These are phyloP conservation scores for Chrysocyon brachyurus DNA, from an alignment of 2,797 vertebrate species.

Conservation along the genomic window DNA sequence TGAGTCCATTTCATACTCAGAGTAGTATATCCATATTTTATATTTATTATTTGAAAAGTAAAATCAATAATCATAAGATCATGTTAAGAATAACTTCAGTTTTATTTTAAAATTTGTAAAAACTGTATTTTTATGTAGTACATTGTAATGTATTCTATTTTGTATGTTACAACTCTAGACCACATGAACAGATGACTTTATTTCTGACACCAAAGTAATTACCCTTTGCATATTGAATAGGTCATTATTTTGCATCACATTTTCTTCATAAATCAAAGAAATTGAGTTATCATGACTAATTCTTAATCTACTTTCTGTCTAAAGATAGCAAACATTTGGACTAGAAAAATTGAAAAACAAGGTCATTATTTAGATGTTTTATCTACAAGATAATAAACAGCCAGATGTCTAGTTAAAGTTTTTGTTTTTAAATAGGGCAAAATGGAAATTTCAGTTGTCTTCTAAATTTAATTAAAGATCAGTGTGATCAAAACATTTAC, in stretches of 20 bases:
- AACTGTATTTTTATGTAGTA: not conserved
- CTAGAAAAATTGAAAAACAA: constrained; percentile 68
- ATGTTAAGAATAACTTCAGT: not conserved
- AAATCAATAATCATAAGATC: not conserved
- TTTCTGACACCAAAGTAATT: constrained; percentile 61
- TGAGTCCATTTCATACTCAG: not conserved
- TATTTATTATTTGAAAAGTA: constrained; percentile 23
- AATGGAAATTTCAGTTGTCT: constrained; percentile 58
- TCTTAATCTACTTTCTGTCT: constrained; percentile 60
- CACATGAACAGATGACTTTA: constrained; percentile 5
- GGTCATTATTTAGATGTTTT: constrained; percentile 69
- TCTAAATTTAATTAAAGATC: constrained; percentile 72
- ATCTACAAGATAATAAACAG: constrained; percentile 66
- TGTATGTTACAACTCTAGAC: not conserved
- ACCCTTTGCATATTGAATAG: not conserved
- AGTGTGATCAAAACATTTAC: constrained; percentile 55
- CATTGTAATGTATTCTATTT: not conserved
- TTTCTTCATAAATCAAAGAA: constrained; percentile 70
- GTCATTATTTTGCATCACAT: constrained; percentile 66
- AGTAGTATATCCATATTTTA: constrained; percentile 9
- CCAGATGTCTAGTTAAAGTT: constrained; percentile 68
- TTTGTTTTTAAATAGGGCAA: constrained; percentile 52
- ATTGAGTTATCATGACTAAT: constrained; percentile 70
- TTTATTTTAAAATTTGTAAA: constrained; percentile 28
- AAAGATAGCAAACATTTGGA: constrained; percentile 68